A percentile compares a stretch with the other conserved stretches of the same genome.
phyloP scores from a whole-genome alignment of 2,797 vertebrate species.

The Mus minutoides region DNA sequence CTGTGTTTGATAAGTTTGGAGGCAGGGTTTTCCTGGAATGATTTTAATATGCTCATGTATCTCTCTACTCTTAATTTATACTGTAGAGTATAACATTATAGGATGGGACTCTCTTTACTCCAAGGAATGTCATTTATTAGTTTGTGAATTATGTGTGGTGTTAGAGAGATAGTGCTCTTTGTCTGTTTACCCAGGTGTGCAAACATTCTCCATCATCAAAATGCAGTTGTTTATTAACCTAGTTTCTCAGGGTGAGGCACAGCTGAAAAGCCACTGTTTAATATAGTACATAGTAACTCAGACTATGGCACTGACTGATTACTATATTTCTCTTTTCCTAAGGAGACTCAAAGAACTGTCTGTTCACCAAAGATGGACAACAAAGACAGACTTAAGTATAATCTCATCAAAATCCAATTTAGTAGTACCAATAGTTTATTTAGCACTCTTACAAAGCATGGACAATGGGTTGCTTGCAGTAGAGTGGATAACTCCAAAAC shows the following conservation, averaged over 20 bases:
- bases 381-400: neutral
- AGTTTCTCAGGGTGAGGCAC: neutral
- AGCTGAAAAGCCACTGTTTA: neutral
- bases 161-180: neutral
- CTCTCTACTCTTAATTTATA: neutral
- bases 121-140: neutral
- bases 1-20: neutral
- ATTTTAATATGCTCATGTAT: neutral
- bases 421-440: neutral
- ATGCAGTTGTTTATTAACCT: neutral
- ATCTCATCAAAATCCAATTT: neutral
- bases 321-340: too few species aligned
- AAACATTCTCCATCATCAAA: neutral
- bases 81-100: neutral
- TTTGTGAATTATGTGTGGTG: neutral
- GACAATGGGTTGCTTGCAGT: neutral
- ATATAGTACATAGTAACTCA: neutral
- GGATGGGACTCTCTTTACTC: neutral
- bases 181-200: neutral
- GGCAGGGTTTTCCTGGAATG: neutral
- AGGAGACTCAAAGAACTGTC: too few species aligned
- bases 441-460: neutral
- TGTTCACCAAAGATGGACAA: neutral
- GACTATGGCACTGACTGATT: neutral
- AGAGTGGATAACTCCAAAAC: neutral